phyloP scores from a whole-genome alignment of 2,113 vertebrate species.

The Suncus etruscus region DNA sequence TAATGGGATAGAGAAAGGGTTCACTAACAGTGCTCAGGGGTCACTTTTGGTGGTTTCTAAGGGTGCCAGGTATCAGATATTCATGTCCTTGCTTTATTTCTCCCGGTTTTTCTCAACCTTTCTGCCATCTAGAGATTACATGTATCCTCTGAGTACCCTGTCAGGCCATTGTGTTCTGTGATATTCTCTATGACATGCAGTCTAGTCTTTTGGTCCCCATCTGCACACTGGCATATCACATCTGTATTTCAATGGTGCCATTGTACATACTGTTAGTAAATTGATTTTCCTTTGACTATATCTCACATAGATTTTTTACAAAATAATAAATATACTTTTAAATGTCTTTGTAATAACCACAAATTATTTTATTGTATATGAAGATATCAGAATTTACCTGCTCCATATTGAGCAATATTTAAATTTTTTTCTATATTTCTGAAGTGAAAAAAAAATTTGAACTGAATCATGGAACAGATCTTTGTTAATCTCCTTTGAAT shows the following conservation, averaged over 20 bases:
- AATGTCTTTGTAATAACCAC: slow-evolving; percentile 7
- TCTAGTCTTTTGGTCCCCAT: too few relatives aligned
- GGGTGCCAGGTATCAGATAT: too few relatives aligned
- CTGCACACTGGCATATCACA: not conserved
- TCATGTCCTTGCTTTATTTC: too few relatives aligned
- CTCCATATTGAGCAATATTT: slow-evolving; percentile 44
- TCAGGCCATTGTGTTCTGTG: too few relatives aligned
- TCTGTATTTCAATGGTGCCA: not conserved
- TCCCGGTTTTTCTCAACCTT: too few relatives aligned
- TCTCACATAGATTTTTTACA: not conserved
- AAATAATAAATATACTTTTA: slow-evolving; percentile 31
- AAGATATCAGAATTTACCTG: slow-evolving; percentile 17
- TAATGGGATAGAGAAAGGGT: too few relatives aligned
- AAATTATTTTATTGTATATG: not conserved
- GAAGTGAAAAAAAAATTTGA: slow-evolving; percentile 38
- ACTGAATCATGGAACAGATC: slow-evolving; percentile 53
- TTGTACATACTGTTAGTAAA: not conserved
- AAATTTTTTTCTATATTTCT: slow-evolving; percentile 49
- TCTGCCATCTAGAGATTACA: too few relatives aligned
- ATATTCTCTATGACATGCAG: too few relatives aligned
- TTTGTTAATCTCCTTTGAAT: slow-evolving; percentile 44
- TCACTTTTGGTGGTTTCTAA: too few relatives aligned
- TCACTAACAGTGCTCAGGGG: too few relatives aligned
- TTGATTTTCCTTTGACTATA: not conserved
- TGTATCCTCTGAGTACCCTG: too few relatives aligned